Evolutionary conservation across 2,888 invertebrate genomes (phyloP).

Genomic region (Agriopis leucophaearia): DNA sequence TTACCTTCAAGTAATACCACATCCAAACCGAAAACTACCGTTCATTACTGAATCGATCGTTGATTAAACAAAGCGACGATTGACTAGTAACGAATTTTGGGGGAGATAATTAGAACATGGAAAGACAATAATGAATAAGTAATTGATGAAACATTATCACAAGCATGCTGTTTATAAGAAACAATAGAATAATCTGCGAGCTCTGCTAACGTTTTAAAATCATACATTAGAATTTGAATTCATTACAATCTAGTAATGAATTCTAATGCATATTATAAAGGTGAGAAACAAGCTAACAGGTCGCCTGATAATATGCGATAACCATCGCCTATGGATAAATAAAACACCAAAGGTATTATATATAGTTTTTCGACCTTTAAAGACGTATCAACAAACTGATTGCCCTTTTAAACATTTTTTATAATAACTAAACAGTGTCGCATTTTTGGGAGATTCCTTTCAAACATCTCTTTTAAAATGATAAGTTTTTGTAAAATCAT

Average conservation of each 20-base stretch:
- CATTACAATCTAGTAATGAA: too few relatives aligned
- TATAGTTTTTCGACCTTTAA: too few relatives aligned
- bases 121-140: constrained; percentile 46
- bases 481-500: neutral
- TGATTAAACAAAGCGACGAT: constrained; percentile 15
- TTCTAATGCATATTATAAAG: too few relatives aligned
- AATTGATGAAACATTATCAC: constrained; percentile 49
- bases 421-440: too few relatives aligned
- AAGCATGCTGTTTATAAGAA: constrained; percentile 10
- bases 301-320: too few relatives aligned
- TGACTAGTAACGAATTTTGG: constrained; percentile 52
- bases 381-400: too few relatives aligned
- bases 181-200: neutral
- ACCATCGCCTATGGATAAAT: too few relatives aligned
- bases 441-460: too few relatives aligned
- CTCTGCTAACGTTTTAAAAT: neutral
- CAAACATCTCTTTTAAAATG: neutral
- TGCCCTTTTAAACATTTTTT: too few relatives aligned
- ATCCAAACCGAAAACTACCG: neutral
- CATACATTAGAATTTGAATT: too few relatives aligned
- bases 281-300: too few relatives aligned
- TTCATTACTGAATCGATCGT: constrained; percentile 31
- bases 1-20: neutral
- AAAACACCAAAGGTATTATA: too few relatives aligned
- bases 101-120: constrained; percentile 54